A percentile compares a stretch with the other conserved stretches of the same genome.
phyloP scores from a whole-genome alignment of 2,113 vertebrate genomes.

The Eubucco bourcierii region DNA sequence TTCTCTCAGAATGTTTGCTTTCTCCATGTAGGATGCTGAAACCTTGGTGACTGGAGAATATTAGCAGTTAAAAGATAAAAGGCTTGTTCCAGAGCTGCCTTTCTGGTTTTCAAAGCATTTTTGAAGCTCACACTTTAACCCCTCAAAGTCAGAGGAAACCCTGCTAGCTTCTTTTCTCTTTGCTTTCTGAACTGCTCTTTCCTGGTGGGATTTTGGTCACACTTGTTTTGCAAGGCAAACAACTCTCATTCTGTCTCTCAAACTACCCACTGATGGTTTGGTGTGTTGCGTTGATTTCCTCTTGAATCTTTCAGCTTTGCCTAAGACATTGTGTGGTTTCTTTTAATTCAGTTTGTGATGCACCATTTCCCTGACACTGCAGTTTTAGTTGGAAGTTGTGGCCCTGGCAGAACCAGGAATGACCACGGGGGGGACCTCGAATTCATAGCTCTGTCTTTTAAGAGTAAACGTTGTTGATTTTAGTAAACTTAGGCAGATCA shows the following conservation, averaged over 20 bases:
- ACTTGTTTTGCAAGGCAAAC: background rate
- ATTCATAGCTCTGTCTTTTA: background rate
- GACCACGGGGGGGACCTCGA: conserved; percentile 66
- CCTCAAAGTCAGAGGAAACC: background rate
- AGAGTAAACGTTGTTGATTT: background rate
- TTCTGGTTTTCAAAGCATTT: background rate
- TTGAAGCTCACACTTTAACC: background rate
- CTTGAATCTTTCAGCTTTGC: background rate
- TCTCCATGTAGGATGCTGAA: background rate
- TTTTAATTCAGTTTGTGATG: background rate
- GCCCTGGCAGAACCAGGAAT: background rate
- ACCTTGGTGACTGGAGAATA: background rate
- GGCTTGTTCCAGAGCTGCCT: background rate
- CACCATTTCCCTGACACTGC: rapidly evolving
- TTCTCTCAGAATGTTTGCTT: background rate
- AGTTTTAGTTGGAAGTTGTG: background rate
- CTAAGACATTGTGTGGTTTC: background rate
- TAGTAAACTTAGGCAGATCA: background rate
- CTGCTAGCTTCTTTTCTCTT: background rate
- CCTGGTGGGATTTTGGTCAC: background rate
- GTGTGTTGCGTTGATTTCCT: background rate
- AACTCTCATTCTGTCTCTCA: background rate
- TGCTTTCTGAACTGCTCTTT: background rate
- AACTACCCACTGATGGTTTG: rapidly evolving
- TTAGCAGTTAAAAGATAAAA: background rate